Conservation (phyloP, 2,888 invertebrate species). For the Stenolophus ochropezus region DNA sequence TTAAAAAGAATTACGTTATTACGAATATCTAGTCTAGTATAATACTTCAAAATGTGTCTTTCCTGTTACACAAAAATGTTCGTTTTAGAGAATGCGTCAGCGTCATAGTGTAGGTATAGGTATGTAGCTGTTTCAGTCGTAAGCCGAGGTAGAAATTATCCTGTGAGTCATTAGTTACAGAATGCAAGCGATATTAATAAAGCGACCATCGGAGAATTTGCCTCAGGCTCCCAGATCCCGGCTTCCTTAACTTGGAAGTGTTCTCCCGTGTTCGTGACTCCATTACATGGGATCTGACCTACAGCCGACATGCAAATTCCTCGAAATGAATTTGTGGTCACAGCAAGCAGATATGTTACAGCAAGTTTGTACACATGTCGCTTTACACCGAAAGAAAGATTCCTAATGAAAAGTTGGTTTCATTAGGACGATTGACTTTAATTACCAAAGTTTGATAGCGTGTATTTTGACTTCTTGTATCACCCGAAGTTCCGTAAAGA, state of each 20-base stretch:
- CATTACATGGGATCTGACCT: constrained; percentile 18
- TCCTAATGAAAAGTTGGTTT: constrained; percentile 35
- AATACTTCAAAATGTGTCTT: too few relatives aligned
- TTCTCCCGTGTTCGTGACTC: constrained; percentile 6
- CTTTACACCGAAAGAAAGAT: constrained; percentile 15
- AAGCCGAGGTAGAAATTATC: background rate
- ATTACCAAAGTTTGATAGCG: constrained; percentile 50
- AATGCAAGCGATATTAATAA: constrained; percentile 37
- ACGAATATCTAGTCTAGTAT: too few relatives aligned
- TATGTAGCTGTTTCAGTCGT: background rate
- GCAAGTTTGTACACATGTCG: constrained; percentile 29
- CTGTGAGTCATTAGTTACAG: constrained; percentile 25
- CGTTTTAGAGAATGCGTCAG: too few relatives aligned
- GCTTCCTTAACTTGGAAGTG: background rate
- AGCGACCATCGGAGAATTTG: constrained; percentile 32
- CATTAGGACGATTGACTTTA: constrained; percentile 39
- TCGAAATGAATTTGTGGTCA: constrained; percentile 39
- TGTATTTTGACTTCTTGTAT: constrained; percentile 48
- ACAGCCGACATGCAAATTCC: constrained; percentile 30
- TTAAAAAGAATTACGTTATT: too few relatives aligned
- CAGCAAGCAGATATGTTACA: constrained; percentile 52
- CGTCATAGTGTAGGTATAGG: background rate
- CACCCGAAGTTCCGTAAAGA: constrained; percentile 1
- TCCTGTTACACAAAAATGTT: too few relatives aligned
- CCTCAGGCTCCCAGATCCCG: background rate